Percentiles rank a stretch among this genome's conserved stretches.
Evolutionary conservation across 1,140 invertebrate species (phyloP).

Genomic region (Trypoxylus dichotomus): DNA sequence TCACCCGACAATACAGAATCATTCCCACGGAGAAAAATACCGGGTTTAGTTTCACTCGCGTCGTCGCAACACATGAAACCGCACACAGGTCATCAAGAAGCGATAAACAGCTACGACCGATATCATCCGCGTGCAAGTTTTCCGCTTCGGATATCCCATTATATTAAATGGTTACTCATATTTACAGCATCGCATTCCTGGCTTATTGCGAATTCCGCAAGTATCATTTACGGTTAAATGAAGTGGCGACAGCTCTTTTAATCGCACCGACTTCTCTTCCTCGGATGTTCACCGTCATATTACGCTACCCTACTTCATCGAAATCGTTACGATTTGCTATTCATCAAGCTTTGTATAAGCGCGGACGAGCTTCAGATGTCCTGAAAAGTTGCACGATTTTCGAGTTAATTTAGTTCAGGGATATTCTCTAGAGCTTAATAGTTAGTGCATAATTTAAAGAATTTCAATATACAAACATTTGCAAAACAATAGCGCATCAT

Average conservation of each 20-base stretch:
- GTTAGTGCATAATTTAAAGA: not conserved
- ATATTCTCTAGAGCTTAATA: not conserved
- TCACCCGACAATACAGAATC: too few species aligned
- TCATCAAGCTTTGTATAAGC: not conserved
- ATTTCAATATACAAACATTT: too few species aligned
- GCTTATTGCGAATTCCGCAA: constrained; percentile 52
- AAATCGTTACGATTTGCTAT: constrained; percentile 11
- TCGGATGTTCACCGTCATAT: not conserved
- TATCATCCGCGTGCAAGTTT: not conserved
- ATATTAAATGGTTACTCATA: constrained; percentile 46
- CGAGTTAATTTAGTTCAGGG: not conserved
- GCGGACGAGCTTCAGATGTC: not conserved
- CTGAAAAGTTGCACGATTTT: not conserved
- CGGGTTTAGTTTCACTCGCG: too few species aligned
- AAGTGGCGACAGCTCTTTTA: constrained; percentile 29
- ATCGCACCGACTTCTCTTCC: not conserved
- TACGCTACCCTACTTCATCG: not conserved
- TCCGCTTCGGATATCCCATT: constrained; percentile 5
- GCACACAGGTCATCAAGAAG: constrained; percentile 1
- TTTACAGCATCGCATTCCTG: constrained; percentile 48
- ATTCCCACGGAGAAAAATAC: too few species aligned
- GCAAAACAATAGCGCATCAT: too few species aligned
- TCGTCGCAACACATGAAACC: not conserved
- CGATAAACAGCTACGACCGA: not conserved
- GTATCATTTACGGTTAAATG: constrained; percentile 47